Evolutionary conservation across 2,888 invertebrate genomes (phyloP), one percentile per base, ranked within the genome.

Genomic region (Nomada hirtipes): DNA sequence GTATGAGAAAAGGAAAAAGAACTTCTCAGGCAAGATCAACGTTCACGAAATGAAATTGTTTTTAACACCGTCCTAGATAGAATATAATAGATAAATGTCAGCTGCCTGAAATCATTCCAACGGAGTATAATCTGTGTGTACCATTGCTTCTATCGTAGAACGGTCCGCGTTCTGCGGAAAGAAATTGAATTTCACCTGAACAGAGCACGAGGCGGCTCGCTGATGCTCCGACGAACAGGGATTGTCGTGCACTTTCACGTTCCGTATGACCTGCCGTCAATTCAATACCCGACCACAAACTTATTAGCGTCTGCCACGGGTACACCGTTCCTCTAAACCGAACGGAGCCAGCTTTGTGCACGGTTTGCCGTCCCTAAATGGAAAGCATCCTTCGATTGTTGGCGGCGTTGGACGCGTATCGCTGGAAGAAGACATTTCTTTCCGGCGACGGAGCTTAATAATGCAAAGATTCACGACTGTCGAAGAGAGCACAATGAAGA

Each of bases 261-360:
- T 82, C 75, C 72, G 63, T 78, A 74, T 77, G 86, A 87, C 78
- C 78, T 75, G 64, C 53, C 83, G 79, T 76, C 74, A 57, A 83
- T 86, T 85, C 77, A 85, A 75, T 85, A 64, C 65, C 68, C 67
- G 70, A 86, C 88, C 88, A 81, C 88, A 86, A 89, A 88, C 87
- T 89, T 86, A 88, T 89, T 89, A 88, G 80, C 79, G 84, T 82
- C 67, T 76, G 80, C 76, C 83, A 85, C 81, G 88, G 75, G 71
- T 67, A 80, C 73, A 29, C 64, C 76, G 65, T 68, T 63, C 57
- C 71, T 72, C 73, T 74, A 55, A 76, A 69, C 79, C 64, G 57
- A 76, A 59, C 50, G 50, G 23, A 74, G 29, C 77, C 52, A 67
- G 60, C 61, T 79, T 84, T 72, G 74, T 61, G 69, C 60, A 59